These are phyloP conservation scores for Phalanger gymnotis DNA, from an alignment of 2,797 vertebrate genomes.

Conservation along the genomic window DNA sequence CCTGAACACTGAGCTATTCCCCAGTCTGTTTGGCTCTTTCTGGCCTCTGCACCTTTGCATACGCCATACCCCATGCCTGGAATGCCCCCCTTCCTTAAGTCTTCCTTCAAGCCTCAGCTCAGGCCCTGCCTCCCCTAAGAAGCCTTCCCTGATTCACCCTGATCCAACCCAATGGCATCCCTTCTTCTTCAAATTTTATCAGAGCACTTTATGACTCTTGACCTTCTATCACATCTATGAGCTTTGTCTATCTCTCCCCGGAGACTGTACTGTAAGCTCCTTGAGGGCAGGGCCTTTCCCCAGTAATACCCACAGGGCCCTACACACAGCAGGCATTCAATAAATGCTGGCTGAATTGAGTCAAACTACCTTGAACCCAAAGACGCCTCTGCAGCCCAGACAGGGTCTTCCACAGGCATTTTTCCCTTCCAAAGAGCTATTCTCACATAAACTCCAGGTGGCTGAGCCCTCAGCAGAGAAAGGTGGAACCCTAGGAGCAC, in stretches of 20 bases:
- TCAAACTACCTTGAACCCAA: not conserved
- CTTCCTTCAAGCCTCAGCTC: not conserved
- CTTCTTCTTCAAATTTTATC: too few species aligned
- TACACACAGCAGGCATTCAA: not conserved
- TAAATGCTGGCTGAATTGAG: not conserved
- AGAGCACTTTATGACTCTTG: not conserved
- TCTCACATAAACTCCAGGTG: not conserved
- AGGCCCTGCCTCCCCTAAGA: not conserved
- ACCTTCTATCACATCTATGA: not conserved
- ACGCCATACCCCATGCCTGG: not conserved
- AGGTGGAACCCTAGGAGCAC: not conserved
- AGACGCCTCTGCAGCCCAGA: not conserved
- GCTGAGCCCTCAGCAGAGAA: not conserved
- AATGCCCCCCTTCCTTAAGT: not conserved
- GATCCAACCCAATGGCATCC: not conserved
- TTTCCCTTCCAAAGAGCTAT: not conserved
- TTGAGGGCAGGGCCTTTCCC: not conserved
- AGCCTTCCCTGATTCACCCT: not conserved
- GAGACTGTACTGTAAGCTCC: rapidly evolving
- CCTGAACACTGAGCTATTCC: not conserved
- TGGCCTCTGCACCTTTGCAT: not conserved
- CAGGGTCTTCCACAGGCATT: not conserved
- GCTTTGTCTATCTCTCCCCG: not conserved
- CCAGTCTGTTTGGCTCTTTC: not conserved
- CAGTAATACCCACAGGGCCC: not conserved